Conservation (phyloP, 2,113 vertebrate genomes). For the Tor tambroides region DNA sequence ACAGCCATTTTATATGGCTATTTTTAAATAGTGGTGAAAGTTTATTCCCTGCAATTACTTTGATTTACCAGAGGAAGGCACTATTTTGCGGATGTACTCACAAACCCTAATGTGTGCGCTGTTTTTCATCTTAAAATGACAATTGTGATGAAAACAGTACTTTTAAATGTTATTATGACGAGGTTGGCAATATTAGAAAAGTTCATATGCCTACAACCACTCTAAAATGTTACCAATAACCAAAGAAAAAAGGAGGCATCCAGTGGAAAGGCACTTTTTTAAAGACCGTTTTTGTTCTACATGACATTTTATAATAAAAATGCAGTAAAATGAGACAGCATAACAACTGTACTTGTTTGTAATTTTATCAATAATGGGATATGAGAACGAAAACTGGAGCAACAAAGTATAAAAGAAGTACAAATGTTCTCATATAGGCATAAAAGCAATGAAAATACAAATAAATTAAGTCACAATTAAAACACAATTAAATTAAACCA, state of each 20-base stretch:
- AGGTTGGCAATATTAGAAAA: background rate
- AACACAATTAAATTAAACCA: background rate
- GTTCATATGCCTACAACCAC: background rate
- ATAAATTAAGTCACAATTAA: background rate
- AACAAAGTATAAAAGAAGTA: conserved; percentile 11
- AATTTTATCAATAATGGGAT: background rate
- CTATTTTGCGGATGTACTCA: background rate
- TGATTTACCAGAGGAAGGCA: background rate
- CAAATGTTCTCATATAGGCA: background rate
- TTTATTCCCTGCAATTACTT: background rate
- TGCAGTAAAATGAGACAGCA: conserved; percentile 7
- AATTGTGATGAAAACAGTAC: background rate
- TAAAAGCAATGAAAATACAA: background rate
- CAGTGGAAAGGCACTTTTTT: background rate
- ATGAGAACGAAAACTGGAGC: background rate
- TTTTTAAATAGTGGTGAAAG: background rate
- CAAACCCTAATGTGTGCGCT: background rate
- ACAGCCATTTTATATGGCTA: background rate
- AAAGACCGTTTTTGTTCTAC: background rate
- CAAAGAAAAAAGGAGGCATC: background rate
- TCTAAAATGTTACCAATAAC: background rate
- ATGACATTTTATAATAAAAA: background rate
- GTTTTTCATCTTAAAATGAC: background rate
- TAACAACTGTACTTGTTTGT: background rate
- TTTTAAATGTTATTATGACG: background rate